These are phyloP conservation scores for Acrossocheilus fasciatus DNA, from an alignment of 2,797 vertebrate species.

Conservation along the genomic window DNA sequence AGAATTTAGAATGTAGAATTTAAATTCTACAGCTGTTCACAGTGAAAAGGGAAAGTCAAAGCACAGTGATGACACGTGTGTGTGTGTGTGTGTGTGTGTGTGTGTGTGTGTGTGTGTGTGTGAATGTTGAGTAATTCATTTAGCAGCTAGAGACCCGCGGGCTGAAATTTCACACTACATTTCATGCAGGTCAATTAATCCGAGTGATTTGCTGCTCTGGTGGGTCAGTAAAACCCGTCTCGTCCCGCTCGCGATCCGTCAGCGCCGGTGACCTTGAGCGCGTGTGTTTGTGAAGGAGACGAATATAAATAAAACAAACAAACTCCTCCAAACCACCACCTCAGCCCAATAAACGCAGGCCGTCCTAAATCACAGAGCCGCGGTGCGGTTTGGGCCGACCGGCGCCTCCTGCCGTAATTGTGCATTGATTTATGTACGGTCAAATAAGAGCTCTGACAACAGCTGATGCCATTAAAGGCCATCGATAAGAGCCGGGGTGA, in stretches of 20 bases:
- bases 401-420: constrained; percentile 78
- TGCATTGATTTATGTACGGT: constrained; percentile 82
- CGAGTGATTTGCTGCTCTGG: constrained; percentile 73
- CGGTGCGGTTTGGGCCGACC: constrained; percentile 55
- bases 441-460: constrained; percentile 78
- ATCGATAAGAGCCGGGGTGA: constrained; percentile 82
- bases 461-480: constrained; percentile 80
- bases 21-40: not conserved
- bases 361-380: constrained; percentile 74
- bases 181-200: constrained; percentile 80
- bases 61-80: not conserved
- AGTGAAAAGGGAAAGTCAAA: not conserved
- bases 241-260: constrained; percentile 71
- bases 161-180: constrained; percentile 81
- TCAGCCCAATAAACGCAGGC: constrained; percentile 61
- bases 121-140: constrained; percentile 78
- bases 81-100: not conserved
- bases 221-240: constrained; percentile 65
- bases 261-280: constrained; percentile 78
- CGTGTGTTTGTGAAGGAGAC: constrained; percentile 6
- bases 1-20: no score
- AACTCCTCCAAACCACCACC: constrained; percentile 70
- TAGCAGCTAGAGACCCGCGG: constrained; percentile 62
- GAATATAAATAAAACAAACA: constrained; percentile 16
- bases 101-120: not conserved